phyloP scores from a whole-genome alignment of 2,888 invertebrate species.

The Tridacna gigas region DNA sequence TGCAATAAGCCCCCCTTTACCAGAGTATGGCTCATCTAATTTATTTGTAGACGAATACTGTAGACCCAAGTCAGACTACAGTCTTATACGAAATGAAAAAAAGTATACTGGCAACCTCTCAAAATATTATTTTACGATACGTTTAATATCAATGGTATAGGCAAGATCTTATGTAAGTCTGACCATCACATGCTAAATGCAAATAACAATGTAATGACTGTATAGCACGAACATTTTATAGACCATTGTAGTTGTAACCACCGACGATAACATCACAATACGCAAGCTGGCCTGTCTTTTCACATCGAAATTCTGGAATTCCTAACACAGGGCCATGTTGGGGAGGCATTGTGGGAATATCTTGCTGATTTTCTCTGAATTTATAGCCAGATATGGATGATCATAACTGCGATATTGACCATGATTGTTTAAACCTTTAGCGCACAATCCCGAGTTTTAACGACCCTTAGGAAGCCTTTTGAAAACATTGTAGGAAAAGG shows the following conservation, averaged over 20 bases:
- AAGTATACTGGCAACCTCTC: no score
- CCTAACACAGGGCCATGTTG: neutral
- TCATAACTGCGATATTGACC: conserved; percentile 48
- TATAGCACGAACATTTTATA: neutral
- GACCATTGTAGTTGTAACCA: neutral
- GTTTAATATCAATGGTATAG: neutral
- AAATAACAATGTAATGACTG: neutral
- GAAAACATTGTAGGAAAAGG: no score
- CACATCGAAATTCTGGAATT: conserved; percentile 5
- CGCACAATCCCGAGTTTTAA: no score
- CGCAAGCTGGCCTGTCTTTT: neutral
- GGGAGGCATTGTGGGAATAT: conserved; percentile 6
- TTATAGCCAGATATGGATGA: conserved; percentile 49
- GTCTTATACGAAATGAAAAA: no score
- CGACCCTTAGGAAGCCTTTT: no score
- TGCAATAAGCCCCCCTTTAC: no score
- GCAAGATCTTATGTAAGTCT: neutral
- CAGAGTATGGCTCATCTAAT: no score
- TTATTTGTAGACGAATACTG: no score
- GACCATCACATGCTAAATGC: neutral
- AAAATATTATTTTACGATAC: no score
- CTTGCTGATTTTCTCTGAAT: conserved; percentile 47
- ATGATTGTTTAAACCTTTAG: conserved; percentile 11
- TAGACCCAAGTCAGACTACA: no score
- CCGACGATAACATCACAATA: neutral